Evolutionary conservation across 2,888 invertebrate genomes (phyloP).

Genomic region (Nematopogon swammerdamellus): DNA sequence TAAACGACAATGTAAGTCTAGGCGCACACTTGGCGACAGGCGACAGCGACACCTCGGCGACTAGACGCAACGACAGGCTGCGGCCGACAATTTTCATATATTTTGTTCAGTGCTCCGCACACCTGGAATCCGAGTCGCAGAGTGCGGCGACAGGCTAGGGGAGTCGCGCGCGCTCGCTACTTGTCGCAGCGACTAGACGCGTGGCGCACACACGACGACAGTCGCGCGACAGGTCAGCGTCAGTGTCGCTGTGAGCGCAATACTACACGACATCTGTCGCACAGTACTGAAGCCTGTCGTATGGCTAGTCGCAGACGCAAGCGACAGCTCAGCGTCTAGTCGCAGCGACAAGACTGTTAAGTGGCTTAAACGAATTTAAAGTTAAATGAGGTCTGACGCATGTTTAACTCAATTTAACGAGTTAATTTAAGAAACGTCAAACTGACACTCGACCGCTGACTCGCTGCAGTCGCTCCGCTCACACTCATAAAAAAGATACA

Average conservation of each 20-base stretch:
- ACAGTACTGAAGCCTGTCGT: too few relatives aligned
- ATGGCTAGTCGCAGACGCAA: too few relatives aligned
- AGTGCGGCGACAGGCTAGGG: constrained; percentile 1
- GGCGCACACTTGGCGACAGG: background rate
- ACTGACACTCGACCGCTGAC: too few relatives aligned
- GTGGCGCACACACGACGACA: background rate
- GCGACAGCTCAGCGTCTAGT: too few relatives aligned
- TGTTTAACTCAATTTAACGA: too few relatives aligned
- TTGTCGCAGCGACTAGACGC: constrained; percentile 1
- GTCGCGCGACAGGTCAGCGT: background rate
- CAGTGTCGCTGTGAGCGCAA: background rate
- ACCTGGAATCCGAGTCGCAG: background rate
- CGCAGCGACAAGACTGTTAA: too few relatives aligned
- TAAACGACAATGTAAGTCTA: background rate
- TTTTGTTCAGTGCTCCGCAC: constrained; percentile 1
- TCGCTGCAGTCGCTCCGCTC: too few relatives aligned
- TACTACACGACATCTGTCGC: too few relatives aligned
- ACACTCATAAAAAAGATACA: too few relatives aligned
- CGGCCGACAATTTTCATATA: constrained; percentile 3
- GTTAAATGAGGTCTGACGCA: too few relatives aligned
- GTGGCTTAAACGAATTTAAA: too few relatives aligned
- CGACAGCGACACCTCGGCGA: background rate
- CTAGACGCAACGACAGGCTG: background rate
- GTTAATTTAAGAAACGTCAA: too few relatives aligned
- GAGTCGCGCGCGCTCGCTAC: background rate